phyloP scores from a whole-genome alignment of 2,797 vertebrate species.

The Pteropus rufus region DNA sequence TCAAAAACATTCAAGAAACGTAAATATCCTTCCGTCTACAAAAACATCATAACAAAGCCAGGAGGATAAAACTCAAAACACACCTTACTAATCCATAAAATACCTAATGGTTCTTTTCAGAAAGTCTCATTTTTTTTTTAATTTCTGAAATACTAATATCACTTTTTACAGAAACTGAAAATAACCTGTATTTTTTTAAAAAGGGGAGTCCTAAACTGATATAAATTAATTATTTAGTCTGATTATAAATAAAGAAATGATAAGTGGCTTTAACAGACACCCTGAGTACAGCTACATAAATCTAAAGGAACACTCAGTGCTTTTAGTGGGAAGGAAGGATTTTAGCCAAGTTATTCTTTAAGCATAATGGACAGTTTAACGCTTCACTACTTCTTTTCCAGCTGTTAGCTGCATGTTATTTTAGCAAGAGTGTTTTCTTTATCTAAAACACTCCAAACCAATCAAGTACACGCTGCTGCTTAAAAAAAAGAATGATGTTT shows the following conservation, averaged over 20 bases:
- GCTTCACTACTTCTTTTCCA: slow-evolving; percentile 48
- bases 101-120: background rate
- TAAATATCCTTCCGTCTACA: background rate
- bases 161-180: background rate
- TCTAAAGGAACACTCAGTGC: slow-evolving; percentile 13
- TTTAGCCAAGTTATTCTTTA: slow-evolving; percentile 58
- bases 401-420: slow-evolving; percentile 43
- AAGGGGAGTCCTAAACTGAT: background rate
- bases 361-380: slow-evolving; percentile 53
- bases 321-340: slow-evolving; percentile 37
- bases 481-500: slow-evolving; percentile 30
- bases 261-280: slow-evolving; percentile 29
- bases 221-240: slow-evolving; percentile 41
- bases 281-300: slow-evolving; percentile 42
- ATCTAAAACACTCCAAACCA: slow-evolving; percentile 48
- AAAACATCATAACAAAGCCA: background rate
- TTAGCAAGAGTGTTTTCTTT: slow-evolving; percentile 51
- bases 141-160: background rate
- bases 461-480: slow-evolving; percentile 11
- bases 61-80: background rate
- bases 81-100: background rate
- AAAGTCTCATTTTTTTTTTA: background rate
- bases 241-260: slow-evolving; percentile 31
- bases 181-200: background rate
- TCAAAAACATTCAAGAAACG: background rate